Conservation (phyloP, 2,888 invertebrate species). For the Dilophus febrilis region DNA sequence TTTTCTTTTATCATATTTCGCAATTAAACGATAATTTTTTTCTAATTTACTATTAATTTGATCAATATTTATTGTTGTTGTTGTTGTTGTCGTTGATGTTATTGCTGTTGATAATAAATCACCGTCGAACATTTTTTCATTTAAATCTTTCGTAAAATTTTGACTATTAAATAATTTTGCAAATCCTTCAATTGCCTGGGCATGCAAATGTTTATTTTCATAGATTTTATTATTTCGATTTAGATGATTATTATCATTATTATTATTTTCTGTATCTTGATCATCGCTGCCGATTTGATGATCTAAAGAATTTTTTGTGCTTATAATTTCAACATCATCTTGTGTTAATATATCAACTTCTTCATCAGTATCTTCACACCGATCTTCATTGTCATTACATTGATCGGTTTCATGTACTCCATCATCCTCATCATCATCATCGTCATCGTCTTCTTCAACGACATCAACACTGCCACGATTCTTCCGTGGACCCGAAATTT, state of each 20-base stretch:
- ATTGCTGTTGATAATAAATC: slow-evolving; percentile 17
- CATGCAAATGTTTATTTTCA: slow-evolving; percentile 25
- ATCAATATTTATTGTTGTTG: no score
- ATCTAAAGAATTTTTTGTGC: slow-evolving; percentile 3
- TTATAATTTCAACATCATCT: slow-evolving; percentile 20
- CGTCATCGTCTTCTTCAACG: slow-evolving; percentile 4
- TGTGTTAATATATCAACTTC: slow-evolving; percentile 26
- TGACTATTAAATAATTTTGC: slow-evolving; percentile 26
- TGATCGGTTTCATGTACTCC: slow-evolving; percentile 1
- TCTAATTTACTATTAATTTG: slow-evolving; percentile 1
- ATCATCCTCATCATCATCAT: slow-evolving; percentile 7
- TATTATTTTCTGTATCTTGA: background rate
- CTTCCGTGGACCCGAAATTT: background rate
- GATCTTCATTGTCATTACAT: background rate
- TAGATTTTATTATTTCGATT: slow-evolving; percentile 17
- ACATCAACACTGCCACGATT: background rate
- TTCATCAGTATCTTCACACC: slow-evolving; percentile 15
- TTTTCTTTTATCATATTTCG: slow-evolving; percentile 33
- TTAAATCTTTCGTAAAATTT: slow-evolving; percentile 15
- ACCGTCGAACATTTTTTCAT: background rate
- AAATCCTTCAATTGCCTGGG: slow-evolving; percentile 27
- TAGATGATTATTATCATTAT: background rate
- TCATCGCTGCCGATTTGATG: background rate
- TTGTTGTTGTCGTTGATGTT: slow-evolving; percentile 19
- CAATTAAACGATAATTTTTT: no score